Percentiles rank a stretch among this genome's conserved stretches.
phyloP scores from a whole-genome alignment of 2,797 vertebrate species.

The Diglossa cyanea region DNA sequence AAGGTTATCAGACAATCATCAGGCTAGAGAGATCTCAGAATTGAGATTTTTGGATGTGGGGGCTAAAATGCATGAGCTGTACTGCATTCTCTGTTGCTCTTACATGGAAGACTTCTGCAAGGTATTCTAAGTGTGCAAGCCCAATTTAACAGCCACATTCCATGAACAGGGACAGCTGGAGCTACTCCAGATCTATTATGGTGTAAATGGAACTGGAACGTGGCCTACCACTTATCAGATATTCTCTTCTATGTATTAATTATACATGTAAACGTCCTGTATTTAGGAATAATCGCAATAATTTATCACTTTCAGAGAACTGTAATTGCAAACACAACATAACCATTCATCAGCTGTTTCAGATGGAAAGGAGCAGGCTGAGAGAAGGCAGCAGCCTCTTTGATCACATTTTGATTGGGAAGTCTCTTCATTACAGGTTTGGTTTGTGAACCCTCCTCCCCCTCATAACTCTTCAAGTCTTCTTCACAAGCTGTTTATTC shows the following conservation, averaged over 20 bases:
- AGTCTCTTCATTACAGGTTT: conserved; percentile 31
- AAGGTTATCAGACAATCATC: neutral
- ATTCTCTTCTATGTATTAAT: conserved; percentile 52
- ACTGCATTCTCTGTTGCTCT: neutral
- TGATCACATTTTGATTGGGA: conserved; percentile 50
- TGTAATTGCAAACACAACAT: conserved; percentile 58
- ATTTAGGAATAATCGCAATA: conserved; percentile 61
- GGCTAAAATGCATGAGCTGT: neutral
- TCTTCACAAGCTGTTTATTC: conserved; percentile 4
- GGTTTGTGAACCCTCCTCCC: conserved; percentile 7
- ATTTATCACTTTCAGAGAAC: conserved; percentile 62
- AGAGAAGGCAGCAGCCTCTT: conserved; percentile 49
- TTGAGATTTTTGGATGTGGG: neutral
- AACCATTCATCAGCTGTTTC: conserved; percentile 60
- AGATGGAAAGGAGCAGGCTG: conserved; percentile 59
- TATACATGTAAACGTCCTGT: conserved; percentile 49
- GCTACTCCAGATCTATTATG: conserved; percentile 39
- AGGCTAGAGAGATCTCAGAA: neutral
- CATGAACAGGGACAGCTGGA: conserved; percentile 28
- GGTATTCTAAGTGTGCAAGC: conserved; percentile 12
- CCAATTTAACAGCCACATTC: conserved; percentile 1
- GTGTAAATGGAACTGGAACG: conserved; percentile 43
- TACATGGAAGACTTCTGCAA: neutral
- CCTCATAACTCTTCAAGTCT: conserved; percentile 19
- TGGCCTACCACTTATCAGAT: conserved; percentile 45